phyloP scores from a whole-genome alignment of 1,140 invertebrate species.

The Luehdorfia chinensis region DNA sequence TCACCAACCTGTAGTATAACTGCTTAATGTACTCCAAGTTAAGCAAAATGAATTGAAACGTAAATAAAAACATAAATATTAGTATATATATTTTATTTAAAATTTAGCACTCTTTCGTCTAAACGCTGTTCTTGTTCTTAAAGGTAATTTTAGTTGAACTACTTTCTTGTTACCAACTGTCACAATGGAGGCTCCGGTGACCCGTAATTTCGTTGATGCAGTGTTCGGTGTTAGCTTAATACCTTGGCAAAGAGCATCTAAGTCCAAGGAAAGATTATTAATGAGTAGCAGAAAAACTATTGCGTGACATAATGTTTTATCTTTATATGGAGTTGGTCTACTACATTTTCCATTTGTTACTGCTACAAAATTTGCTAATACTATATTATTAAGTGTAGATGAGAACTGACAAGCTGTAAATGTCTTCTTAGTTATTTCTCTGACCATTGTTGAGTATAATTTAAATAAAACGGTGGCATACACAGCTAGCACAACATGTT shows the following conservation, averaged over 20 bases:
- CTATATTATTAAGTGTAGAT: conserved; percentile 41
- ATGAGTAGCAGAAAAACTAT: conserved; percentile 54
- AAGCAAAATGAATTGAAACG: too few relatives aligned
- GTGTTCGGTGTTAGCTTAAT: conserved; percentile 40
- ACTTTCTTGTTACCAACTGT: conserved; percentile 34
- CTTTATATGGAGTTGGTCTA: conserved; percentile 45
- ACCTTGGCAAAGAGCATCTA: conserved; percentile 38
- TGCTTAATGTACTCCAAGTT: too few relatives aligned
- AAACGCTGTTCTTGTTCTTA: conserved; percentile 34
- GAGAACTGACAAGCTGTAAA: conserved; percentile 39
- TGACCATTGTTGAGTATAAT: conserved; percentile 33
- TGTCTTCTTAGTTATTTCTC: conserved; percentile 43
- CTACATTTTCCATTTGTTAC: conserved; percentile 32
- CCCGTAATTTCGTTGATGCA: conserved; percentile 34
- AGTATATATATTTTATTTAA: conserved; percentile 24
- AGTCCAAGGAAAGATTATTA: conserved; percentile 51
- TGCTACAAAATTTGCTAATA: conserved; percentile 43
- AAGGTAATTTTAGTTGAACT: conserved; percentile 49
- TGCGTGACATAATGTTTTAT: conserved; percentile 52
- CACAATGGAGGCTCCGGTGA: conserved; percentile 44
- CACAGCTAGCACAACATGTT: conserved; percentile 37
- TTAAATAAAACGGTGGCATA: conserved; percentile 50
- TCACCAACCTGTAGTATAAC: too few relatives aligned
- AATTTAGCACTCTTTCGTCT: conserved; percentile 48
- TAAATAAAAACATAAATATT: too few relatives aligned